Percentiles rank a stretch among this genome's conserved stretches.
Evolutionary conservation across 2,888 invertebrate genomes (phyloP).

Genomic region (Conomelus anceps): DNA sequence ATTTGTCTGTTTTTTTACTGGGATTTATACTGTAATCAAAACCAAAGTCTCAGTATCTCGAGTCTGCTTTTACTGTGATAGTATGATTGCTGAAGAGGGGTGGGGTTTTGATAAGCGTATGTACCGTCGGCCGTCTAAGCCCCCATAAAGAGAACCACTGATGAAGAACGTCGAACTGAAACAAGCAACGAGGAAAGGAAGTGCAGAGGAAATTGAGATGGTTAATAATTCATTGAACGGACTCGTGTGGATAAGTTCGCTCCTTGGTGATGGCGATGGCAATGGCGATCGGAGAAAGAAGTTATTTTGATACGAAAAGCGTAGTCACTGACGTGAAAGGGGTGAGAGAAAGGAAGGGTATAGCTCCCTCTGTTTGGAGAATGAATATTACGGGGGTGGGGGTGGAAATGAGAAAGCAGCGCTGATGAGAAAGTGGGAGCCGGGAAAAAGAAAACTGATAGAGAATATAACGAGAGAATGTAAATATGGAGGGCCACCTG

Average conservation of each 20-base stretch:
- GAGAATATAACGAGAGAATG: constrained; percentile 10
- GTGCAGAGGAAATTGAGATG: background rate
- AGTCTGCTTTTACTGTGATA: no score
- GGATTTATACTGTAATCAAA: no score
- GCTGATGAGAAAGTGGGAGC: constrained; percentile 5
- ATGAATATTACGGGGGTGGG: background rate
- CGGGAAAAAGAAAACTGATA: constrained; percentile 6
- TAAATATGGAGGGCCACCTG: constrained; percentile 7
- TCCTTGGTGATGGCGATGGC: background rate
- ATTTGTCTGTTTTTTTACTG: no score
- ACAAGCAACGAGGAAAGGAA: background rate
- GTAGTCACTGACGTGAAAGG: background rate
- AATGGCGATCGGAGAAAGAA: background rate
- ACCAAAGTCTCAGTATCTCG: no score
- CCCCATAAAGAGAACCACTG: background rate
- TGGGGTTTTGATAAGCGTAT: no score
- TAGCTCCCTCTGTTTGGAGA: background rate
- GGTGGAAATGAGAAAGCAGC: constrained; percentile 2
- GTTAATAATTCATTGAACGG: background rate
- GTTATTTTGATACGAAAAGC: no score
- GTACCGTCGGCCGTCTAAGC: no score
- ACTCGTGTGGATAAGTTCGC: background rate
- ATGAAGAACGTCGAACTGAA: background rate
- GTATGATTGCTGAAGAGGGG: background rate
- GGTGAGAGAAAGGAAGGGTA: background rate